Conservation (phyloP, 2,888 invertebrate species). For the Volucella zonaria region DNA sequence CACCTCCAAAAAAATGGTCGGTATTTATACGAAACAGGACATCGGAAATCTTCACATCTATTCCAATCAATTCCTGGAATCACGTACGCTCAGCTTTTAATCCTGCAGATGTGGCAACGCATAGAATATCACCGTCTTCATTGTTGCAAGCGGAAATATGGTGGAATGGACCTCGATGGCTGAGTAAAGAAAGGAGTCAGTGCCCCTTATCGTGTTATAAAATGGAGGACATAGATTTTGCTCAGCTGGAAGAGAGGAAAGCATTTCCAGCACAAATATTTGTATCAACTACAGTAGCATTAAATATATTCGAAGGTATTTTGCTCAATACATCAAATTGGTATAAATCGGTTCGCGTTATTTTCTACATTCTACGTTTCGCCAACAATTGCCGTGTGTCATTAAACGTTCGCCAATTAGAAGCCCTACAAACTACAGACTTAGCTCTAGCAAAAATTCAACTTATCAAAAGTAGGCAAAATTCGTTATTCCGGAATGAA, state of each 20-base stretch:
- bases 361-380: no score
- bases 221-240: neutral
- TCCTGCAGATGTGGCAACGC: constrained; percentile 39
- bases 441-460: neutral
- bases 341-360: no score
- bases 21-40: constrained; percentile 48
- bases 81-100: constrained; percentile 45
- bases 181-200: neutral
- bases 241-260: no score
- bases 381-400: no score
- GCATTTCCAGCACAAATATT: no score
- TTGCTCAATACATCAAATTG: no score
- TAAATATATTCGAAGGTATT: no score
- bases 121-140: neutral
- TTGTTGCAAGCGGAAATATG: neutral
- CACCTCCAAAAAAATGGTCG: constrained; percentile 41
- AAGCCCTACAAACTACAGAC: neutral
- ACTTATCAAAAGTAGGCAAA: constrained; percentile 6
- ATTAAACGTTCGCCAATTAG: neutral
- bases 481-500: constrained; percentile 3
- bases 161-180: no score
- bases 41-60: constrained; percentile 37
- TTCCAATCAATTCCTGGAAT: constrained; percentile 28
- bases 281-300: no score
- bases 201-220: constrained; percentile 1